Evolutionary conservation across 2,888 invertebrate genomes (phyloP), one percentile per base, ranked within the genome.

Genomic region (Megastigmus dorsalis): DNA sequence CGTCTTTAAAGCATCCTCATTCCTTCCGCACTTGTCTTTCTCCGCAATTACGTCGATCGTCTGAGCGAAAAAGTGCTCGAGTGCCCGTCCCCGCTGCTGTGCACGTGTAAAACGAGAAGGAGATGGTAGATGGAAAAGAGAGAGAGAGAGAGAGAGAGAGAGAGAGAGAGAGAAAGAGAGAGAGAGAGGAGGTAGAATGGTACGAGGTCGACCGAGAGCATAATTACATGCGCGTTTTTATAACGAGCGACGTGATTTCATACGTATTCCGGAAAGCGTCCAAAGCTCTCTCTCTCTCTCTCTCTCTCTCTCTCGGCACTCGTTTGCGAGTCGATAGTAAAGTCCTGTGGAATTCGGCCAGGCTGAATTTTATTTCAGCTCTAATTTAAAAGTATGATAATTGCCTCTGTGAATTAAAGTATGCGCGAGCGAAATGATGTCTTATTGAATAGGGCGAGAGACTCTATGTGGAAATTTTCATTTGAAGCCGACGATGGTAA

Each of bases 171-270:
- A 28, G n/a, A 7, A 18, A 50, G 33, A n/a, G 15, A 3, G 50
- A 20, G 33, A 50, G 15, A 48, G 48, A n/a, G 7, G 23, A n/a
- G 38, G 28, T 38, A 41, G 15, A 15, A 10, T 20, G 20, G 18
- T 50, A 36, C 60, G 45, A 60, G 45, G 15, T 60, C 60, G 45
- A 20, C 28, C 10, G 45, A 38, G 54, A 41, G 18, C 38, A 68
- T 68, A 68, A 68, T 68, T 68, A 68, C 33, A 68, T 68, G 55
- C 57, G 55, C 28, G 68, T 68, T 68, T 68, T 68, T 68, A 68
- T 50, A 57, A 57, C 23, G 54, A 50, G 41, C 52, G 28, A 54
- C 41, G 65, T 65, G 54, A 36, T 68, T 68, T 68, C 36, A 36
- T 68, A 59, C 28, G 28, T 52, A 18, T 41, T 54, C 20, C 41